Evolutionary conservation across 2,113 vertebrate genomes (phyloP).

Genomic region (Aptenodytes forsteri): DNA sequence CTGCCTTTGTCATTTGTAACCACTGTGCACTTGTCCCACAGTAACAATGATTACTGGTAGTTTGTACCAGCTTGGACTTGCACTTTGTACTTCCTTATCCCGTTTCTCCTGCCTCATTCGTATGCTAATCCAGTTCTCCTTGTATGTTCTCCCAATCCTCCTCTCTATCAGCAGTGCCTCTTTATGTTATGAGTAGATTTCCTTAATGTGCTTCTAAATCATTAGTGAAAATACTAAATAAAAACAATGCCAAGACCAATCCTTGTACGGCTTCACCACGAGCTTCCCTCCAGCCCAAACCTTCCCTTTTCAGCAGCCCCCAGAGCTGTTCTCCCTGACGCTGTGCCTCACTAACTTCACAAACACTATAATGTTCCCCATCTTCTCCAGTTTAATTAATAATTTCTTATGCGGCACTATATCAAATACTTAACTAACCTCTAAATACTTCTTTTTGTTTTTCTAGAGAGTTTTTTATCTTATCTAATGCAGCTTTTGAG

Average conservation of each 20-base stretch:
- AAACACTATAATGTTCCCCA: not conserved
- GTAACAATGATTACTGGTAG: not conserved
- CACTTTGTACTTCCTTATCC: not conserved
- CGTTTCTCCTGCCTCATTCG: not conserved
- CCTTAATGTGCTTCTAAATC: not conserved
- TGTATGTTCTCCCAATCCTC: not conserved
- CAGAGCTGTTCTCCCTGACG: not conserved
- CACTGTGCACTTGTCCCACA: not conserved
- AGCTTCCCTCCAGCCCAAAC: not conserved
- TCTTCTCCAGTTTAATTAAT: not conserved
- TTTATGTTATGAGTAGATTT: not conserved
- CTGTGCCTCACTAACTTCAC: not conserved
- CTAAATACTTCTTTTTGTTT: not conserved
- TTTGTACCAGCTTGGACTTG: not conserved
- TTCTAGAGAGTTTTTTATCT: not conserved
- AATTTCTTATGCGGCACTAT: not conserved
- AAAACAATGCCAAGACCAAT: not conserved
- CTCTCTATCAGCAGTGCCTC: not conserved
- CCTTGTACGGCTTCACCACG: accelerated
- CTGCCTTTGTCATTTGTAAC: not conserved
- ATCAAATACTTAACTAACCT: not conserved
- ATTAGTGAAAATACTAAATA: not conserved
- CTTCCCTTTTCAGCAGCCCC: not conserved
- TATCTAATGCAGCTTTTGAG: not conserved
- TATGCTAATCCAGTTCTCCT: not conserved